Evolutionary conservation across 2,888 invertebrate genomes (phyloP).

Genomic region (Dione vanillae): DNA sequence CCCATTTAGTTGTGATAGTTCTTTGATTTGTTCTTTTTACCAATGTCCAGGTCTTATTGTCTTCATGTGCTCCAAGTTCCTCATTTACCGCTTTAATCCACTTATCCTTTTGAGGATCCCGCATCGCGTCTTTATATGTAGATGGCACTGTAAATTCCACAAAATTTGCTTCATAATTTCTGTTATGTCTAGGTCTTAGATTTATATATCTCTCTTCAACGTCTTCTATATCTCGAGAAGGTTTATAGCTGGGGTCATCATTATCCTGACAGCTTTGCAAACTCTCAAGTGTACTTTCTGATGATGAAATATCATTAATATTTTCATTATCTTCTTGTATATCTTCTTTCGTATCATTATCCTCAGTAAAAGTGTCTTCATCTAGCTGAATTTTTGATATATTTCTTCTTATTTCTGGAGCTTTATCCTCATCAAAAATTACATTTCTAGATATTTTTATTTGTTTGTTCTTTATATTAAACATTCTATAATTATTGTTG

Average conservation of each 20-base stretch:
- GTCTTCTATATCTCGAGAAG: slow-evolving; percentile 5
- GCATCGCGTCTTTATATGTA: slow-evolving; percentile 49
- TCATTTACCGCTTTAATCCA: not conserved
- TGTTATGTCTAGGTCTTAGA: slow-evolving; percentile 48
- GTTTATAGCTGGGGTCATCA: not conserved
- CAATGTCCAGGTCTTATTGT: slow-evolving; percentile 48
- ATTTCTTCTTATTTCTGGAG: too few relatives aligned
- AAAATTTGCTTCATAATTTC: slow-evolving; percentile 47
- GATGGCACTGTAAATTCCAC: slow-evolving; percentile 44
- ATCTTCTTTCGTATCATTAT: too few relatives aligned
- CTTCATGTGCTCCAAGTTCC: slow-evolving; percentile 40
- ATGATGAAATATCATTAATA: too few relatives aligned
- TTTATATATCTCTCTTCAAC: slow-evolving; percentile 34
- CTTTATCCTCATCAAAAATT: slow-evolving; percentile 48
- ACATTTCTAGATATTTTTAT: too few relatives aligned
- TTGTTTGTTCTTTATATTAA: too few relatives aligned
- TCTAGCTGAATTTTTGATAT: slow-evolving; percentile 1
- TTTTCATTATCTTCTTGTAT: too few relatives aligned
- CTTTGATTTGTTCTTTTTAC: slow-evolving; percentile 39
- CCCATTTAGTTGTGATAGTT: slow-evolving; percentile 50
- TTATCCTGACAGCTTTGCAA: slow-evolving; percentile 6
- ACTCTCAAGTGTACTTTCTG: not conserved
- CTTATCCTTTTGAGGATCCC: not conserved
- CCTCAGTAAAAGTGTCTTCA: not conserved
- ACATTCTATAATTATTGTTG: too few relatives aligned